phyloP scores from a whole-genome alignment of 2,113 vertebrate genomes.

The Poicephalus meyeri region DNA sequence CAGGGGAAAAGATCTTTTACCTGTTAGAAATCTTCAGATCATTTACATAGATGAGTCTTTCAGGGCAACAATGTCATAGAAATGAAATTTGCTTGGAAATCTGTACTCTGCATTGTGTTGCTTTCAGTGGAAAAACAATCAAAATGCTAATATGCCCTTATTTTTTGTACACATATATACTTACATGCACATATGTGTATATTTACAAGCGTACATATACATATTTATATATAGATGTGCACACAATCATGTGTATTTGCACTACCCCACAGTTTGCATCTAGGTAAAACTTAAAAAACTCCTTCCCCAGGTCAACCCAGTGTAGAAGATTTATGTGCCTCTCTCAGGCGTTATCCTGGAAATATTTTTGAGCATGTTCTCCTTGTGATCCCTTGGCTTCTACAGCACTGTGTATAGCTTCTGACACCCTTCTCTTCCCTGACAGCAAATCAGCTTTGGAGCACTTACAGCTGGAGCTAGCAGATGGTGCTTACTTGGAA shows the following conservation, averaged over 20 bases:
- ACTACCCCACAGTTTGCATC: neutral
- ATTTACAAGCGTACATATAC: neutral
- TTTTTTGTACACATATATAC: neutral
- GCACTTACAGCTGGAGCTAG: neutral
- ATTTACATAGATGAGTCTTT: neutral
- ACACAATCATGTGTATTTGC: neutral
- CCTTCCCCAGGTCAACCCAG: neutral
- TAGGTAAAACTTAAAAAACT: neutral
- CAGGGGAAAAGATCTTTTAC: neutral
- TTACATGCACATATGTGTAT: neutral
- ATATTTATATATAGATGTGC: neutral
- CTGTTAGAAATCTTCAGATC: neutral
- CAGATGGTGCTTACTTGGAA: neutral
- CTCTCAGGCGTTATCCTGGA: neutral
- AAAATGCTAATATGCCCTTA: neutral
- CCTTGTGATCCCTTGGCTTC: neutral
- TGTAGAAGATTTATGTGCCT: fast-evolving
- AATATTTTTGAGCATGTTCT: neutral
- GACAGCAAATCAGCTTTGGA: neutral
- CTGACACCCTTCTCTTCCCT: neutral
- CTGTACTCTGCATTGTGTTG: neutral
- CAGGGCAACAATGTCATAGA: neutral
- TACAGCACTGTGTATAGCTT: neutral
- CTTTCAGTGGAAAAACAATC: neutral
- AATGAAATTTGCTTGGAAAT: neutral